Percentiles rank a stretch among this genome's conserved stretches.
These are phyloP conservation scores for Uropsilus gracilis DNA, from an alignment of 2,113 vertebrate genomes.

Conservation along the genomic window DNA sequence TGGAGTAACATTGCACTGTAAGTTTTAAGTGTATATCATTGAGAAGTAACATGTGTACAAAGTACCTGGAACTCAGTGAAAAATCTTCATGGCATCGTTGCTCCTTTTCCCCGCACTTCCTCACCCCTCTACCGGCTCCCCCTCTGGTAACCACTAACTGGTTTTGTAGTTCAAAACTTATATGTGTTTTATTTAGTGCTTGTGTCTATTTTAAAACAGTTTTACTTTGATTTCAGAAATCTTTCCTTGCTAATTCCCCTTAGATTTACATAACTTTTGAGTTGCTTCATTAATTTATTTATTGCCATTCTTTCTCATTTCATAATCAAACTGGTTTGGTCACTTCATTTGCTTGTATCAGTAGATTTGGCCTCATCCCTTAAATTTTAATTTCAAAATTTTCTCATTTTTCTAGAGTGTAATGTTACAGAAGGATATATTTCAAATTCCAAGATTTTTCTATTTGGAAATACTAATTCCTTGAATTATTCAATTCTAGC, in stretches of 20 bases:
- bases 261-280: background rate
- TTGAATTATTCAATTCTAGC: background rate
- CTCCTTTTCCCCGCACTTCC: no score
- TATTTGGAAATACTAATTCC: constrained; percentile 5
- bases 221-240: background rate
- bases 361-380: background rate
- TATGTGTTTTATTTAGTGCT: no score
- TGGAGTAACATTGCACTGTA: no score
- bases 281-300: background rate
- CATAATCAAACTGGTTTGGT: background rate
- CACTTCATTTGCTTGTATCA: background rate
- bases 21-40: no score
- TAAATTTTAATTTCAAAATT: background rate
- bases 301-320: background rate
- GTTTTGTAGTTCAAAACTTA: no score
- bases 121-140: no score
- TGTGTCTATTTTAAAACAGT: background rate
- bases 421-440: background rate
- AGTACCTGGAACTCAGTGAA: no score
- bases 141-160: no score
- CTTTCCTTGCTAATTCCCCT: background rate
- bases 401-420: background rate
- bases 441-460: background rate
- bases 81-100: no score
- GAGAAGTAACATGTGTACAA: no score